Conservation (phyloP, 2,113 vertebrate species). For the Ictalurus punctatus region DNA sequence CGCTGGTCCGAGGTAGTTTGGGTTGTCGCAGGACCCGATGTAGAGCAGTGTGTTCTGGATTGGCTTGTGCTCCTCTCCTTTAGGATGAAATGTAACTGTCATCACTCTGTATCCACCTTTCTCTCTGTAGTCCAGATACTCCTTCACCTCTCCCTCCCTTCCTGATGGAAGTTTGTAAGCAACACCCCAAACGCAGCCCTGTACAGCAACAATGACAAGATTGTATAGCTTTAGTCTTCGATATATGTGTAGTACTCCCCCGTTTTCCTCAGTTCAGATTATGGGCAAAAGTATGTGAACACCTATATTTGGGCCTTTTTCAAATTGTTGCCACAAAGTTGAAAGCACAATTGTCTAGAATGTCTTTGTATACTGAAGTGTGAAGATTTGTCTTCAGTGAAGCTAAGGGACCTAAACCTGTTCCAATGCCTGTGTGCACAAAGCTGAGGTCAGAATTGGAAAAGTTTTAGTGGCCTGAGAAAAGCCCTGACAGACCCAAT, state of each 20-base stretch:
- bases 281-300: neutral
- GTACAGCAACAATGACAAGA: conserved; percentile 8
- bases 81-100: conserved; percentile 84
- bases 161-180: conserved; percentile 90
- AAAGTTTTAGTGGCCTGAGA: neutral
- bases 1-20: conserved; percentile 94
- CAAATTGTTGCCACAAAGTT: neutral
- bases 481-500: neutral
- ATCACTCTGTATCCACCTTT: conserved; percentile 91
- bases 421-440: neutral
- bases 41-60: conserved; percentile 83
- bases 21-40: conserved; percentile 90
- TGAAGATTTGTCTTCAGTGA: neutral
- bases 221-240: too few relatives aligned
- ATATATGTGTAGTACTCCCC: neutral
- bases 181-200: conserved; percentile 95
- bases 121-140: conserved; percentile 91
- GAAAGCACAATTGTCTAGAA: neutral
- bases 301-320: neutral
- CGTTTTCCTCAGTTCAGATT: neutral
- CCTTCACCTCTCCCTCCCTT: conserved; percentile 88
- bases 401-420: neutral
- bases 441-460: neutral
- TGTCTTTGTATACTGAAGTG: neutral
- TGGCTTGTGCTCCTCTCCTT: conserved; percentile 72